These are phyloP conservation scores for Ceyx melanurus DNA, from an alignment of 2,113 vertebrate species.

Conservation along the genomic window DNA sequence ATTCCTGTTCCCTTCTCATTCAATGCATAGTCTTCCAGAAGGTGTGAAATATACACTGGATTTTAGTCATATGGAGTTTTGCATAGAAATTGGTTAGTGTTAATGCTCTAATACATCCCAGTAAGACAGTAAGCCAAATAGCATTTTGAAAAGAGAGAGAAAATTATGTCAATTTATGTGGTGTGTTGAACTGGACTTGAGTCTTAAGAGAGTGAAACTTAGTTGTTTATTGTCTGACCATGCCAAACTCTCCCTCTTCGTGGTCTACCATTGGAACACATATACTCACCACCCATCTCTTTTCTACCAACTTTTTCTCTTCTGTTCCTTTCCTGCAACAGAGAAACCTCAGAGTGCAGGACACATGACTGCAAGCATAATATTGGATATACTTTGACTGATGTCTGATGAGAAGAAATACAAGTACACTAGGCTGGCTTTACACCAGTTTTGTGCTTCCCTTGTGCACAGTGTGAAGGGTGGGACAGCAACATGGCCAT, in stretches of 20 bases:
- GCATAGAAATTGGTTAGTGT: background rate
- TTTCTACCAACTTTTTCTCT: background rate
- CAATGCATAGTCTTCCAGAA: background rate
- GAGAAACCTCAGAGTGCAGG: background rate
- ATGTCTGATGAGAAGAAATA: background rate
- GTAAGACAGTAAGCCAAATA: background rate
- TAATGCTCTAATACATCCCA: background rate
- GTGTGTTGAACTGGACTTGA: background rate
- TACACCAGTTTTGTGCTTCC: background rate
- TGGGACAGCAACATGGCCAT: background rate
- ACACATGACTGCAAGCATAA: background rate
- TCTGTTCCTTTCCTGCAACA: background rate
- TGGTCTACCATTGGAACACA: background rate
- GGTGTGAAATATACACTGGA: background rate
- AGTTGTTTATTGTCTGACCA: background rate
- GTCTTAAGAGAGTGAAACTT: background rate
- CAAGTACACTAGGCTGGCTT: background rate
- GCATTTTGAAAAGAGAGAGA: background rate
- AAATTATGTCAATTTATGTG: background rate
- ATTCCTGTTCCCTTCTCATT: background rate
- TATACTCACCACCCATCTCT: background rate
- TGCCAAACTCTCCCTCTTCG: background rate
- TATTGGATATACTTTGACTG: background rate
- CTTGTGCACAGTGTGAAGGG: background rate
- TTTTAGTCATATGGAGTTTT: background rate